These are phyloP conservation scores for Bufo gargarizans DNA, from an alignment of 2,113 vertebrate genomes.

Conservation along the genomic window DNA sequence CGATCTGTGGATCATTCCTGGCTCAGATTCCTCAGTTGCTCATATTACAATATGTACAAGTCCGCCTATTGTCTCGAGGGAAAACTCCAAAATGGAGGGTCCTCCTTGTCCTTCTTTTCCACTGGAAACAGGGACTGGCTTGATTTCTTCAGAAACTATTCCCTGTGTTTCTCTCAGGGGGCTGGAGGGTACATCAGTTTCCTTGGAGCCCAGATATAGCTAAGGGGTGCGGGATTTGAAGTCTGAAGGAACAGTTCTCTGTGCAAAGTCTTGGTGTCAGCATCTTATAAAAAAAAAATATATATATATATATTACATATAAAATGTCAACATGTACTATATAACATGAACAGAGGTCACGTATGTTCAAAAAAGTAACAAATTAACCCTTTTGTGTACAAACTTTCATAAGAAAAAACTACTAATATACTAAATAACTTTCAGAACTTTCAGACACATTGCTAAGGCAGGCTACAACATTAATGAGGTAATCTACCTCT, in stretches of 20 bases:
- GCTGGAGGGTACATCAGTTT: conserved; percentile 56
- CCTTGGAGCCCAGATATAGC: conserved; percentile 54
- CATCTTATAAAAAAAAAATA: conserved; percentile 94
- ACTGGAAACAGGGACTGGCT: conserved; percentile 65
- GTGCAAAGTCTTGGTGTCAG: conserved; percentile 91
- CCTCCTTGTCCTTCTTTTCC: conserved; percentile 55
- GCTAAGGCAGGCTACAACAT: too few species aligned
- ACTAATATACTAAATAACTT: too few species aligned
- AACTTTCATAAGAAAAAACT: too few species aligned
- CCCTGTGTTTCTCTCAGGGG: conserved; percentile 62
- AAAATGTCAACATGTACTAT: conserved; percentile 89
- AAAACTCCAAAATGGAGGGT: conserved; percentile 56
- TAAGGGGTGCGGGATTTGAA: conserved; percentile 89
- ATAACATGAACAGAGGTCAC: conserved; percentile 67
- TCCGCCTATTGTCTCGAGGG: conserved; percentile 67
- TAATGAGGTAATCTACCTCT: too few species aligned
- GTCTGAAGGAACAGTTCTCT: conserved; percentile 93
- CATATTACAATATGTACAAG: conserved; percentile 66
- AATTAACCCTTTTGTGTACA: not conserved
- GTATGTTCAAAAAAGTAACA: conserved; percentile 29
- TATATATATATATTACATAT: conserved; percentile 78
- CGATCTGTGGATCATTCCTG: conserved; percentile 56
- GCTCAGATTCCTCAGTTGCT: conserved; percentile 54
- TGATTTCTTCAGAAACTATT: conserved; percentile 3
- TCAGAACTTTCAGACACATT: too few species aligned